A percentile compares a stretch with the other conserved stretches of the same genome.
These are phyloP conservation scores for Neostethus bicornis DNA, from an alignment of 2,797 vertebrate genomes.

Conservation along the genomic window DNA sequence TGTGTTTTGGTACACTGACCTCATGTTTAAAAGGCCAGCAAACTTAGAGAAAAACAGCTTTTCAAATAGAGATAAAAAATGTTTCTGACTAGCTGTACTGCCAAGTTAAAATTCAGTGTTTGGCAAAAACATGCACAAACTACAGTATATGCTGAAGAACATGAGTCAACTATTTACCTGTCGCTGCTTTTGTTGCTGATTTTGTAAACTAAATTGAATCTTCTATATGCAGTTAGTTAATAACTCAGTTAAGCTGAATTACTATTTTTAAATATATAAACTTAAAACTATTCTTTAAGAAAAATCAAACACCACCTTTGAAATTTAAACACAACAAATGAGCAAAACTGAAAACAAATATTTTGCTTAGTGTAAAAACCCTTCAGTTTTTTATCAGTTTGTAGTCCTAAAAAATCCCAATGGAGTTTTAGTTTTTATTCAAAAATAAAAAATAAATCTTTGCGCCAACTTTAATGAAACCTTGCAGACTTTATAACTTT, in stretches of 20 bases:
- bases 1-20: neutral
- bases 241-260: neutral
- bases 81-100: neutral
- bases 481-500: conserved; percentile 43
- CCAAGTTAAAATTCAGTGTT: neutral
- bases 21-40: neutral
- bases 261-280: neutral
- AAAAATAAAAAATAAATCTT: conserved; percentile 9
- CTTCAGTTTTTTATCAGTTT: conserved; percentile 16
- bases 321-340: neutral
- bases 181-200: conserved; percentile 14
- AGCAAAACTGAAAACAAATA: neutral
- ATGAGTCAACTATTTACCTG: conserved; percentile 2
- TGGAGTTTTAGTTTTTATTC: neutral
- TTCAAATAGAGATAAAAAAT: conserved; percentile 4
- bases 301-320: no score
- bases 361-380: conserved; percentile 4
- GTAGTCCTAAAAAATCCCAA: conserved; percentile 12
- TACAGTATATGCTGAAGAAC: neutral
- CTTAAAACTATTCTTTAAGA: neutral
- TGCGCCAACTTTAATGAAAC: conserved; percentile 30
- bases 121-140: conserved; percentile 1
- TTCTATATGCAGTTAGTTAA: neutral
- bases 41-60: neutral
- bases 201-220: neutral